Evolutionary conservation across 2,113 vertebrate genomes (phyloP).

Genomic region (Tringa solitaria): DNA sequence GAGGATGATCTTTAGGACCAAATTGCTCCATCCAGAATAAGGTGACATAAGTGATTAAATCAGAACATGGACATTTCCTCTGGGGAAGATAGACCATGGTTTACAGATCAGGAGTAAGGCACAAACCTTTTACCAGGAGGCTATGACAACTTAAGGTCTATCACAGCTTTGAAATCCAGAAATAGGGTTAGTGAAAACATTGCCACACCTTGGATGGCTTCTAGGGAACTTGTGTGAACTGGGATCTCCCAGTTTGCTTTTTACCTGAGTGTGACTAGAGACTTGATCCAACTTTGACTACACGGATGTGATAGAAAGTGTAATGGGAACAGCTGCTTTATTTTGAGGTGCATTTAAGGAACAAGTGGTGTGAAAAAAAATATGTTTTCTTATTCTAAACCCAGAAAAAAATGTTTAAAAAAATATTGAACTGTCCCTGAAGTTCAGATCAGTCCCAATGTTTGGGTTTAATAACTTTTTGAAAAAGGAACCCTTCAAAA

Average conservation of each 20-base stretch:
- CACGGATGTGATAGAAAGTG: background rate
- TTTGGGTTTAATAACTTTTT: background rate
- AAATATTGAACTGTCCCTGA: background rate
- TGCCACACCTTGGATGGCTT: background rate
- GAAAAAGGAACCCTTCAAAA: background rate
- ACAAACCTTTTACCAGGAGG: background rate
- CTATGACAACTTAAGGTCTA: no score
- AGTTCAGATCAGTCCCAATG: background rate
- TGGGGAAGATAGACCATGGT: background rate
- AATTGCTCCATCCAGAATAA: background rate
- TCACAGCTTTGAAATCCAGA: background rate
- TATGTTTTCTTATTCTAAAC: background rate
- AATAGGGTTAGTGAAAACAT: background rate
- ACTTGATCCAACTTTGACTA: background rate
- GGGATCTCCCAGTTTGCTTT: background rate
- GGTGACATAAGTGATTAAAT: background rate
- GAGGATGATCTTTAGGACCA: background rate
- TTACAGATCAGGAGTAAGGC: background rate
- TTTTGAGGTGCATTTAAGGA: background rate
- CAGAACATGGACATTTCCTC: background rate
- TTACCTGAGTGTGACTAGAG: background rate
- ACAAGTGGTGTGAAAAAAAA: background rate
- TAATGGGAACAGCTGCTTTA: background rate
- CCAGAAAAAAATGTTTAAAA: background rate
- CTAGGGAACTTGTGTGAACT: background rate